Conservation (phyloP, 2,797 vertebrate genomes). For the Tangara arthus region DNA sequence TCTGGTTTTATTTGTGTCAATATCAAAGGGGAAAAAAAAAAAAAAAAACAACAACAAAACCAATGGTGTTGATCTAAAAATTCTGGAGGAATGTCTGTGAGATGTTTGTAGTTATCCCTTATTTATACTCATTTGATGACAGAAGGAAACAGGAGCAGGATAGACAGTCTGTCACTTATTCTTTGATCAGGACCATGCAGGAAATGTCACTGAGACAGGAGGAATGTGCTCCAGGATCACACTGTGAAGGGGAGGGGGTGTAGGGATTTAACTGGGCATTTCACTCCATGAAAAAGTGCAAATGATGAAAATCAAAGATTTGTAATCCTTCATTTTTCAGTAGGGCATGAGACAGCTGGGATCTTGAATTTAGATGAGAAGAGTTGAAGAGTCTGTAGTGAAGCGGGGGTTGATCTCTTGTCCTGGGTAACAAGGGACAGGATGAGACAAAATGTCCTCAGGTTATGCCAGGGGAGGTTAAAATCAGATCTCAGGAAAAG, state of each 20-base stretch:
- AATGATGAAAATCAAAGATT: not conserved
- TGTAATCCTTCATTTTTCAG: not conserved
- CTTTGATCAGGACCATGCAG: not conserved
- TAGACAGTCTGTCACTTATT: not conserved
- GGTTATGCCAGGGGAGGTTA: not conserved
- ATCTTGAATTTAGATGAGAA: not conserved
- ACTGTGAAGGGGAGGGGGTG: not conserved
- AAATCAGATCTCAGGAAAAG: not conserved
- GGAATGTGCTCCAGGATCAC: not conserved
- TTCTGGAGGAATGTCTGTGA: not conserved
- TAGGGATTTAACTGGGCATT: not conserved
- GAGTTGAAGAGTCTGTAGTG: not conserved
- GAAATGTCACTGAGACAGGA: not conserved
- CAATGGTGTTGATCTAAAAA: constrained; percentile 14
- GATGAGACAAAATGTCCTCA: not conserved
- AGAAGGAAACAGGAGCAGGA: not conserved
- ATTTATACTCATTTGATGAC: constrained; percentile 27
- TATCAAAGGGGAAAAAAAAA: not conserved
- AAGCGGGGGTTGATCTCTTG: not conserved
- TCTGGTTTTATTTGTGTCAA: not conserved
- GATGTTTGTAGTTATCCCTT: constrained; percentile 43
- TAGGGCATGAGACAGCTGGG: not conserved
- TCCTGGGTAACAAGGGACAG: not conserved
- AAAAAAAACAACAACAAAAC: too few relatives aligned
- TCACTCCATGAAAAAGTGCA: not conserved